Conservation (phyloP, 2,888 invertebrate species). For the Ectropis crepuscularia region DNA sequence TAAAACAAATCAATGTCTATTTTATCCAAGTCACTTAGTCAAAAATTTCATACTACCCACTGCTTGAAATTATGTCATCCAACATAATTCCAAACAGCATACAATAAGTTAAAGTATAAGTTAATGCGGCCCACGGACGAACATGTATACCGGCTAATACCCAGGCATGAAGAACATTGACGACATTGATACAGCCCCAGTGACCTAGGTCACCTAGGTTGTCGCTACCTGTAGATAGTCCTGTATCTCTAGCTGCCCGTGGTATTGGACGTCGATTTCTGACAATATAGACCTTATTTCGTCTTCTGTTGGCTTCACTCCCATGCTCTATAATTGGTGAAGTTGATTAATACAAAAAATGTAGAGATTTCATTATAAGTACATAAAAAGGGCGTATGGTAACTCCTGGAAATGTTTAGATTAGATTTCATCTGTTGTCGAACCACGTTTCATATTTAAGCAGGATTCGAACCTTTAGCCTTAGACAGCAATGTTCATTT, state of each 20-base stretch:
- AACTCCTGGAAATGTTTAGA: background rate
- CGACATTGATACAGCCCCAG: conserved; percentile 44
- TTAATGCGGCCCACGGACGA: conserved; percentile 1
- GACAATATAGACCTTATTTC: conserved; percentile 92
- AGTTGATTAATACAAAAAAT: conserved; percentile 12
- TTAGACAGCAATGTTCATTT: too few relatives aligned
- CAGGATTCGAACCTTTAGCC: conserved; percentile 5
- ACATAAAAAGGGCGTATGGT: background rate
- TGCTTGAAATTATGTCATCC: conserved; percentile 10
- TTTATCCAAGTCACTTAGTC: background rate
- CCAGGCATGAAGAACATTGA: conserved; percentile 33
- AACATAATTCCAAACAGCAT: conserved; percentile 15
- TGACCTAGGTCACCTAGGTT: conserved; percentile 11
- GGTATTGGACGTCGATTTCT: conserved; percentile 92
- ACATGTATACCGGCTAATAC: conserved; percentile 4
- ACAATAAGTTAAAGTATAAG: background rate
- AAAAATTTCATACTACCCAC: conserved; percentile 21
- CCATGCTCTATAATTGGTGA: conserved; percentile 83
- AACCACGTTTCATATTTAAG: background rate
- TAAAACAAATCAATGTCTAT: background rate
- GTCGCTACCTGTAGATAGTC: conserved; percentile 94
- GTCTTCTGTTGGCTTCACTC: conserved; percentile 85
- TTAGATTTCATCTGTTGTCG: too few relatives aligned
- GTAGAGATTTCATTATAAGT: background rate
- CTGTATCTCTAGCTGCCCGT: conserved; percentile 94